These are phyloP conservation scores for Chloroclystis v-ata DNA, from an alignment of 2,888 invertebrate species.

Conservation along the genomic window DNA sequence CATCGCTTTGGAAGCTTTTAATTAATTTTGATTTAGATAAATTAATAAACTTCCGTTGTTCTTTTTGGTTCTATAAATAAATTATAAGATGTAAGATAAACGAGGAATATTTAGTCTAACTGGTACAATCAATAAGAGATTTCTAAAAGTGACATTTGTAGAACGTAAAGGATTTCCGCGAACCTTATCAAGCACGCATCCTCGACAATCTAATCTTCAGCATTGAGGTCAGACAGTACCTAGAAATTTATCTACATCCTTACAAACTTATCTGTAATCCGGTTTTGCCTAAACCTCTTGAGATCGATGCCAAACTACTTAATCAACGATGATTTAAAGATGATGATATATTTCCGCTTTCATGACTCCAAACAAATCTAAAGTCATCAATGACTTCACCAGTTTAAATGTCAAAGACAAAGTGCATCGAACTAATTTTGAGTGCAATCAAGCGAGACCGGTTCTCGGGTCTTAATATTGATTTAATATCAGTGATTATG, in stretches of 20 bases:
- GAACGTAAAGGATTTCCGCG: conserved; percentile 24
- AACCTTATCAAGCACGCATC: conserved; percentile 23
- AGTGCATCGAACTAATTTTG: conserved; percentile 40
- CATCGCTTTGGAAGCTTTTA: not conserved
- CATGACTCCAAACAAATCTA: conserved; percentile 11
- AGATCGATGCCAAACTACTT: not conserved
- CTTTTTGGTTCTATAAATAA: not conserved
- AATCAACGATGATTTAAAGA: not conserved
- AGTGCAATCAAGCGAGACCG: conserved; percentile 34
- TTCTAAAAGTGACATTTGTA: conserved; percentile 11
- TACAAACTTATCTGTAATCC: conserved; percentile 6
- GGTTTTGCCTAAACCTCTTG: conserved; percentile 4
- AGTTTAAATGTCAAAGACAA: conserved; percentile 33
- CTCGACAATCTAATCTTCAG: conserved; percentile 22
- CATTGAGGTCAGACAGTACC: conserved; percentile 24
- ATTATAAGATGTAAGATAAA: not conserved
- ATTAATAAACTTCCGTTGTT: not conserved
- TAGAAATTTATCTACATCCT: conserved; percentile 19
- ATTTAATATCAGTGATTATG: conserved; percentile 28
- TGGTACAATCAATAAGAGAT: conserved; percentile 7
- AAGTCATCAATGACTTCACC: conserved; percentile 27
- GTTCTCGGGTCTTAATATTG: conserved; percentile 28
- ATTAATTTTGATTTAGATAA: not conserved
- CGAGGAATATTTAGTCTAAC: not conserved
- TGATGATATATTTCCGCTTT: conserved; percentile 12